Percentiles rank a stretch among this genome's conserved stretches.
Evolutionary conservation across 2,888 invertebrate genomes (phyloP).

Genomic region (Heteromyza rotundicornis): DNA sequence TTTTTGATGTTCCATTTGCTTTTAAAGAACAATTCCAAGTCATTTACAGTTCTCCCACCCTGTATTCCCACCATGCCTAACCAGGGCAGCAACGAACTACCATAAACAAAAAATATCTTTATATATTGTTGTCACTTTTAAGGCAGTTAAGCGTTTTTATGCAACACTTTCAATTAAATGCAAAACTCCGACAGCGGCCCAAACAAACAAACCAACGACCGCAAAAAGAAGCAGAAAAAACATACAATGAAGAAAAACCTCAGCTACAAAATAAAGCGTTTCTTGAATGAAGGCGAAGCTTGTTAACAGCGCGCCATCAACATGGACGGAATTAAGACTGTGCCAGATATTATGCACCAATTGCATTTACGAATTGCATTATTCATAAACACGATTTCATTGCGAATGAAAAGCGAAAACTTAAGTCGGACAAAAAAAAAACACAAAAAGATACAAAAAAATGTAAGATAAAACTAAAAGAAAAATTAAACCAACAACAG

Average conservation of each 20-base stretch:
- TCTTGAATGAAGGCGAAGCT: slow-evolving; percentile 3
- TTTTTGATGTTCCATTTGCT: too few species aligned
- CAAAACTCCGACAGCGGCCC: not conserved
- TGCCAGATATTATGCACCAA: slow-evolving; percentile 34
- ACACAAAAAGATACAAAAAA: slow-evolving; percentile 4
- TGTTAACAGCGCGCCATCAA: slow-evolving; percentile 4
- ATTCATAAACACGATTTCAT: slow-evolving; percentile 33
- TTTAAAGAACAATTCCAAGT: too few species aligned
- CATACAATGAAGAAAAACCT: not conserved
- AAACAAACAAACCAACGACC: not conserved
- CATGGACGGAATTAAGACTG: slow-evolving; percentile 12
- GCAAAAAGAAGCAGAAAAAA: too few species aligned
- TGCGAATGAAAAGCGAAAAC: slow-evolving; percentile 2
- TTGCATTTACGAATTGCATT: slow-evolving; percentile 30
- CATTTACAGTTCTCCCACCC: too few species aligned
- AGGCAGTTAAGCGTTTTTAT: too few species aligned
- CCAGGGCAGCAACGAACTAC: too few species aligned
- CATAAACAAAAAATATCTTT: too few species aligned
- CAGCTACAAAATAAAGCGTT: not conserved
- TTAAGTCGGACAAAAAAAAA: not conserved
- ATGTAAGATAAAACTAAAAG: not conserved
- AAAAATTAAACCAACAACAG: not conserved
- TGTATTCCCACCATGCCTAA: too few species aligned
- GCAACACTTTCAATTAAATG: too few species aligned
- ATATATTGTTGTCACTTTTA: too few species aligned